Percentiles rank a stretch among this genome's conserved stretches.
These are phyloP conservation scores for Lymantria dispar DNA, from an alignment of 2,888 invertebrate genomes.

Conservation along the genomic window DNA sequence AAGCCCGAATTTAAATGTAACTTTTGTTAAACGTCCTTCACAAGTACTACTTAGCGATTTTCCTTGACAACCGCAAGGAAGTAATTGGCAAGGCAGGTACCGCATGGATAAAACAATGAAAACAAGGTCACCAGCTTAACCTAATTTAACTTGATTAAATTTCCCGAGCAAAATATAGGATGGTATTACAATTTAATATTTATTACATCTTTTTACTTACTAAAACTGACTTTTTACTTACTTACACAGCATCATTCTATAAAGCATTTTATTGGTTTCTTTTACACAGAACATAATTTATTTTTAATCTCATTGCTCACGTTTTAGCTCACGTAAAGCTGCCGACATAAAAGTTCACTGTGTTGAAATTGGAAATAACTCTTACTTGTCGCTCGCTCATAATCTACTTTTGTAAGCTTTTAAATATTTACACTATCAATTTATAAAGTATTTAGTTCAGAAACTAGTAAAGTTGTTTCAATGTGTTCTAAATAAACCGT, in stretches of 20 bases:
- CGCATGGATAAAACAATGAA: conserved; percentile 17
- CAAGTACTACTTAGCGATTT: conserved; percentile 16
- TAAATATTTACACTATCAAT: neutral
- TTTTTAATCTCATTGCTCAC: conserved; percentile 77
- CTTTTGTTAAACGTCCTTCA: conserved; percentile 13
- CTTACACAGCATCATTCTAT: conserved; percentile 24
- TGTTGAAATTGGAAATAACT: conserved; percentile 70
- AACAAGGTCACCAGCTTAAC: conserved; percentile 13
- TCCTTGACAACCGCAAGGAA: conserved; percentile 24
- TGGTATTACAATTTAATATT: neutral
- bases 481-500: too few species aligned
- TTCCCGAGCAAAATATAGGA: neutral
- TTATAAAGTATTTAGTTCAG: neutral
- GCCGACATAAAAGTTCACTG: conserved; percentile 75
- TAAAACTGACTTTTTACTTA: conserved; percentile 1
- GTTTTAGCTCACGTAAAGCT: conserved; percentile 76
- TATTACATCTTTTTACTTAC: conserved; percentile 2
- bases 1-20: conserved; percentile 9
- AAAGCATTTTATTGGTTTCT: conserved; percentile 48
- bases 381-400: conserved; percentile 45
- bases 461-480: neutral
- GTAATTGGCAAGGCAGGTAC: conserved; percentile 23
- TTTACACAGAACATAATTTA: conserved; percentile 68
- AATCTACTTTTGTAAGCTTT: conserved; percentile 35
- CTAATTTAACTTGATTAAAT: conserved; percentile 5